Conservation (phyloP, 2,888 invertebrate genomes). For the Busseola fusca region DNA sequence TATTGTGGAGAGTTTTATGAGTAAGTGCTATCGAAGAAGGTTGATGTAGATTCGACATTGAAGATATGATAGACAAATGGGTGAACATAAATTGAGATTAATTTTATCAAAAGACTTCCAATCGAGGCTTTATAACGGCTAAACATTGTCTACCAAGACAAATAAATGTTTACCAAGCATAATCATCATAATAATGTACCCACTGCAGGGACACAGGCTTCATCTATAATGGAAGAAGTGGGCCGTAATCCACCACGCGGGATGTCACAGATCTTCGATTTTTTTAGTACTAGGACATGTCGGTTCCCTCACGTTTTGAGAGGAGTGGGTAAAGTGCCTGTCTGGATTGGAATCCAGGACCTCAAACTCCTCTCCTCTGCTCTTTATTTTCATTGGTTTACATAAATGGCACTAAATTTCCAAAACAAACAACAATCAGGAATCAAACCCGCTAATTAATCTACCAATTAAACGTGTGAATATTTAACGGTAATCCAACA, state of each 20-base stretch:
- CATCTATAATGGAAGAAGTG: neutral
- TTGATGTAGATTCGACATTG: neutral
- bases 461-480: constrained; percentile 70
- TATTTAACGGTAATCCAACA: constrained; percentile 65
- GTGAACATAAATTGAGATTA: neutral
- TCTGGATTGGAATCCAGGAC: neutral
- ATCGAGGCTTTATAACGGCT: neutral
- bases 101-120: too few relatives aligned
- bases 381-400: neutral
- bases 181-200: neutral
- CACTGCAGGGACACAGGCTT: neutral
- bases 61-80: neutral
- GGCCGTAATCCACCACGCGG: too few relatives aligned
- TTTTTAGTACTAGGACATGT: neutral
- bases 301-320: neutral
- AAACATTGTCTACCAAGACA: neutral
- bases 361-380: neutral
- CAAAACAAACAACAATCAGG: constrained; percentile 12
- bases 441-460: constrained; percentile 54
- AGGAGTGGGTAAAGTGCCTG: neutral
- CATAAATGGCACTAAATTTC: neutral
- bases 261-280: too few relatives aligned
- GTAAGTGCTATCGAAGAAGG: neutral
- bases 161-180: constrained; percentile 1
- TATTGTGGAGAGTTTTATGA: constrained; percentile 5